phyloP scores from a whole-genome alignment of 2,888 invertebrate genomes.

The Hemithea aestivaria region DNA sequence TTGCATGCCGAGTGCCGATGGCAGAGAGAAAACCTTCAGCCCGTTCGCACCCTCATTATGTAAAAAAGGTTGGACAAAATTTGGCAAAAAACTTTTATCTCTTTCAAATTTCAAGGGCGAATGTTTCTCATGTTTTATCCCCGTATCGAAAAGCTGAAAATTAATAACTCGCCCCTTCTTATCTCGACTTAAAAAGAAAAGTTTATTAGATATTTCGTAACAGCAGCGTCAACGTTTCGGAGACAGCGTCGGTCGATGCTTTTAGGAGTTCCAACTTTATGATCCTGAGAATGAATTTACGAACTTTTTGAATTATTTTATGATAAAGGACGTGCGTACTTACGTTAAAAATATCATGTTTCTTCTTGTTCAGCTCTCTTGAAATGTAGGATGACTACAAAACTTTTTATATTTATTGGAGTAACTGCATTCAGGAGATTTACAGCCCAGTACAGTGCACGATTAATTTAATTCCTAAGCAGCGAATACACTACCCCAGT shows the following conservation, averaged over 20 bases:
- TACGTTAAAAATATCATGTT: too few species aligned
- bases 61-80: conserved; percentile 36
- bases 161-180: conserved; percentile 22
- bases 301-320: too few species aligned
- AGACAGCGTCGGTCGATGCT: conserved; percentile 12
- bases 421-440: too few species aligned
- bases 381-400: too few species aligned
- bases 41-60: conserved; percentile 34
- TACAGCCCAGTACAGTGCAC: neutral
- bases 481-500: conserved; percentile 19
- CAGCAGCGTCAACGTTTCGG: conserved; percentile 18
- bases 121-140: conserved; percentile 31
- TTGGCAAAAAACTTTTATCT: conserved; percentile 33
- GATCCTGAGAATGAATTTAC: conserved; percentile 1
- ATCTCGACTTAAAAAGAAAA: conserved; percentile 21
- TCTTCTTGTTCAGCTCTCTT: too few species aligned
- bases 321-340: too few species aligned
- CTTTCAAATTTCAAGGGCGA: conserved; percentile 36
- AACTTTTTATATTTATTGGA: too few species aligned
- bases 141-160: conserved; percentile 20
- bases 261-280: conserved; percentile 12
- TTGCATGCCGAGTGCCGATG: conserved; percentile 13
- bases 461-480: conserved; percentile 28
- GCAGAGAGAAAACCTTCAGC: conserved; percentile 9
- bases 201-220: conserved; percentile 26